Conservation (phyloP, 2,113 vertebrate species). For the Halcyon senegalensis region DNA sequence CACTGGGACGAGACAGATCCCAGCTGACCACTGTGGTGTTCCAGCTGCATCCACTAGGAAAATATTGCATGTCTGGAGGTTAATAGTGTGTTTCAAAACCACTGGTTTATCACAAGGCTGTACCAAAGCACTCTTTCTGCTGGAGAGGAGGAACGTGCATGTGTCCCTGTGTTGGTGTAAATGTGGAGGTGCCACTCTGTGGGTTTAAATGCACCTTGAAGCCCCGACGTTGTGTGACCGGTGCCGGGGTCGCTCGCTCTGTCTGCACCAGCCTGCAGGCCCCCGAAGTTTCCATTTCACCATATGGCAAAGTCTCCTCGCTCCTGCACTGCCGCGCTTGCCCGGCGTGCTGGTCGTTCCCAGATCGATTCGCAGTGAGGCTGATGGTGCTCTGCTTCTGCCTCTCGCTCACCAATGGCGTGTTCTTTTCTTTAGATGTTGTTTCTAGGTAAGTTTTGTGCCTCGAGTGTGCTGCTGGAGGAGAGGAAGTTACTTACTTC, state of each 20-base stretch:
- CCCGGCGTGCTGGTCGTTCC: background rate
- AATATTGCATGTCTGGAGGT: background rate
- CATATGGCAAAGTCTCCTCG: background rate
- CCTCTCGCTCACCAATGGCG: background rate
- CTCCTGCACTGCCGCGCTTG: background rate
- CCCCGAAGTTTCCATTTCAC: background rate
- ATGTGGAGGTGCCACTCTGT: background rate
- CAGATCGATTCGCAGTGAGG: background rate
- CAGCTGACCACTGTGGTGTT: background rate
- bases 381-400: background rate
- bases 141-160: background rate
- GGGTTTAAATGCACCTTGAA: background rate
- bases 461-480: background rate
- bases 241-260: background rate
- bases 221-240: background rate
- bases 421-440: constrained; percentile 14
- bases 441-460: background rate
- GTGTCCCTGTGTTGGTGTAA: background rate
- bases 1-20: background rate
- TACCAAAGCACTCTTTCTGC: background rate
- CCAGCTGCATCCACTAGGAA: background rate
- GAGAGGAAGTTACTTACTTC: constrained; percentile 67
- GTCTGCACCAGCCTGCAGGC: background rate
- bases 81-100: background rate
- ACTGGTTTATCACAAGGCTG: background rate